These are phyloP conservation scores for Arctopsyche grandis DNA, from an alignment of 1,140 invertebrate species.

Conservation along the genomic window DNA sequence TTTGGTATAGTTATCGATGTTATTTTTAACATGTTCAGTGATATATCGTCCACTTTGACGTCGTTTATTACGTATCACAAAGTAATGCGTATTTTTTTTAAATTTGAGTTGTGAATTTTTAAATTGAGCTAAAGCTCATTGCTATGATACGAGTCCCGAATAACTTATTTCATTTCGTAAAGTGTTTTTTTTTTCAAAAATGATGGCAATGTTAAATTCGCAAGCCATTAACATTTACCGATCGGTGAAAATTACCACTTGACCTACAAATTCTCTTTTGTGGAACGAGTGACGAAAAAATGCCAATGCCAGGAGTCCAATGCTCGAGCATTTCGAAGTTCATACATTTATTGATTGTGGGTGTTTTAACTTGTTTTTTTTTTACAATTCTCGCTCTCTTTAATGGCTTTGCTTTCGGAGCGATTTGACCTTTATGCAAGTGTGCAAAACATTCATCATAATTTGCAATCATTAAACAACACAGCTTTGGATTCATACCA, in stretches of 20 bases:
- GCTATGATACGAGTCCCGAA: not conserved
- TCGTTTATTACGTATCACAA: not conserved
- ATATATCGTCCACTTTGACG: no score
- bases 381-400: not conserved
- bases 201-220: no score
- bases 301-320: slow-evolving; percentile 6
- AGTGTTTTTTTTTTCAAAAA: no score
- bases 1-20: not conserved
- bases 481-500: no score
- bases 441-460: no score
- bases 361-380: not conserved
- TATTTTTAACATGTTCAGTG: no score
- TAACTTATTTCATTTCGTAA: no score
- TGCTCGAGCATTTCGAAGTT: not conserved
- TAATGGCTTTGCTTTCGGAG: not conserved
- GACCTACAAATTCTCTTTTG: not conserved
- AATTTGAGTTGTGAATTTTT: no score
- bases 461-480: no score
- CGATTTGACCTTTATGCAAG: not conserved
- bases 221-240: slow-evolving; percentile 8
- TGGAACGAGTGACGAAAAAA: not conserved
- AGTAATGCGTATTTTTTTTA: no score
- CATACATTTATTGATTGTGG: not conserved
- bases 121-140: no score
- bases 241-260: not conserved